These are phyloP conservation scores for Uloborus diversus DNA, from an alignment of 1,140 invertebrate genomes.

Conservation along the genomic window DNA sequence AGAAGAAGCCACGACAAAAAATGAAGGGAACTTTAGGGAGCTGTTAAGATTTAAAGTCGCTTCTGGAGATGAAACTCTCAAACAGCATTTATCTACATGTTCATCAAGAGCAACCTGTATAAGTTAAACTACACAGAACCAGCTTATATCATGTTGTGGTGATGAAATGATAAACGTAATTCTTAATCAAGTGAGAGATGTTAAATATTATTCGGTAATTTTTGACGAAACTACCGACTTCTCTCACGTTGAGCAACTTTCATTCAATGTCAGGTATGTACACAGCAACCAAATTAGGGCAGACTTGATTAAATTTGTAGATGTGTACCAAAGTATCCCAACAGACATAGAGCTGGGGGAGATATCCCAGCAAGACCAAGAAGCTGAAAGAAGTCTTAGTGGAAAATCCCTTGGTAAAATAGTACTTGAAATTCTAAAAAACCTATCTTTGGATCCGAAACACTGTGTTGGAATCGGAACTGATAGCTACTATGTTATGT, in stretches of 20 bases:
- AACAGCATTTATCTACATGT: not conserved
- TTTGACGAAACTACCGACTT: conserved; percentile 1
- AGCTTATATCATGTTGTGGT: not conserved
- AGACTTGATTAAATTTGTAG: not conserved
- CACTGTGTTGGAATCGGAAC: not conserved
- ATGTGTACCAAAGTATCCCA: not conserved
- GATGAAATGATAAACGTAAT: not conserved
- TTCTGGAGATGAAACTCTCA: not conserved
- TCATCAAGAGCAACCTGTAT: not conserved
- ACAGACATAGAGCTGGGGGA: too few species aligned
- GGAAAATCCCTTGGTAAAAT: not conserved
- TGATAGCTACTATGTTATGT: not conserved
- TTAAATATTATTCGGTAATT: not conserved
- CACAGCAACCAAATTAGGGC: not conserved
- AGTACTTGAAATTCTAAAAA: not conserved
- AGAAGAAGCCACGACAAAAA: not conserved
- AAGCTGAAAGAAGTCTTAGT: not conserved
- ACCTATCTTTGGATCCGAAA: not conserved
- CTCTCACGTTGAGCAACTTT: not conserved
- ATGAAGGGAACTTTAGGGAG: conserved; percentile 2
- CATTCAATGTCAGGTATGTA: not conserved
- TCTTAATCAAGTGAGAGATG: not conserved
- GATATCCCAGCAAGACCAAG: not conserved
- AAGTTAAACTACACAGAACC: not conserved
- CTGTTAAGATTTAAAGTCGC: not conserved